Conservation (phyloP, 1,140 invertebrate genomes). For the Drosophila varians region DNA sequence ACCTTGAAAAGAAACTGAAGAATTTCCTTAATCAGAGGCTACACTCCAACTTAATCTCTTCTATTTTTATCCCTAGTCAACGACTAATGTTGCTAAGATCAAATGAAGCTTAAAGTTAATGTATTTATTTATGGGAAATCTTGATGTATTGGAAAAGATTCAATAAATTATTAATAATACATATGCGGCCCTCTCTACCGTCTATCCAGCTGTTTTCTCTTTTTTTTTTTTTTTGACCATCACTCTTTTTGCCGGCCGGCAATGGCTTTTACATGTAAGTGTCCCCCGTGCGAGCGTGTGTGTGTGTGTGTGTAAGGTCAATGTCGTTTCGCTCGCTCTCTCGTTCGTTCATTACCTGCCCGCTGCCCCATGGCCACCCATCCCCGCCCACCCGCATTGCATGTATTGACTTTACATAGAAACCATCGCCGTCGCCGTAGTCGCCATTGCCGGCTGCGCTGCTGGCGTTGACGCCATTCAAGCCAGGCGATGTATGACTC, state of each 20-base stretch:
- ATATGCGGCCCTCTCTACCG: conserved; percentile 11
- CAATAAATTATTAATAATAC: background rate
- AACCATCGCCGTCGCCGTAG: conserved; percentile 14
- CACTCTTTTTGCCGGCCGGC: conserved; percentile 39
- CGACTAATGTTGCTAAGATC: too few species aligned
- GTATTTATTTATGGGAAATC: background rate
- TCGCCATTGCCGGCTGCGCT: background rate
- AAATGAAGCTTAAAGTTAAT: too few species aligned
- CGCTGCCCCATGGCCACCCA: background rate
- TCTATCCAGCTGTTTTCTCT: conserved; percentile 2
- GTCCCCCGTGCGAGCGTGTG: background rate
- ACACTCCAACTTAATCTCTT: too few species aligned
- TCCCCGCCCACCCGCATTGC: conserved; percentile 34
- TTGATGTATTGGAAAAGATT: background rate
- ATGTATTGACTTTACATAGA: conserved; percentile 73
- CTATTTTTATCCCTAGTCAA: too few species aligned
- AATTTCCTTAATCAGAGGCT: too few species aligned
- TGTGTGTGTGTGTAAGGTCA: conserved; percentile 72
- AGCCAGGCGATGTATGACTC: conserved; percentile 59
- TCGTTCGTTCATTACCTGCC: conserved; percentile 35
- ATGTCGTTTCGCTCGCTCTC: conserved; percentile 69
- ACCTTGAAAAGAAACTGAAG: too few species aligned
- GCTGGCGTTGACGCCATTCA: conserved; percentile 31
- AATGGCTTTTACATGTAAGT: conserved; percentile 12
- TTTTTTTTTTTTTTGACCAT: conserved; percentile 16